phyloP scores from a whole-genome alignment of 2,113 vertebrate species.

The Microcebus griseorufus region DNA sequence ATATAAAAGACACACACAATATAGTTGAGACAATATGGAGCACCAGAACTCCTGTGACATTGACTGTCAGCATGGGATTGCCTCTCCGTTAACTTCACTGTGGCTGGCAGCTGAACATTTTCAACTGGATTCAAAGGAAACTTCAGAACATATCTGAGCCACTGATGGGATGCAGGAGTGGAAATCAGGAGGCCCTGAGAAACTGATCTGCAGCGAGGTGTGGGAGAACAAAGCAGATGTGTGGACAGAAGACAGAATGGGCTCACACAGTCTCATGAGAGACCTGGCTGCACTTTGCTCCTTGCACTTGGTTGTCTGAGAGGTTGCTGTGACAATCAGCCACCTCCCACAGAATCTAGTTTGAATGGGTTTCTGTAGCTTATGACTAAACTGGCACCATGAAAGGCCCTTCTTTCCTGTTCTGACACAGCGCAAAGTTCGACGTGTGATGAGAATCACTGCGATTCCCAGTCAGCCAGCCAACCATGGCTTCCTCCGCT shows the following conservation, averaged over 20 bases:
- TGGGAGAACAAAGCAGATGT: neutral
- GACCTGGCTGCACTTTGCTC: neutral
- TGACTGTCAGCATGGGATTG: neutral
- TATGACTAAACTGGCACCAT: neutral
- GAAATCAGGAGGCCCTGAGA: neutral
- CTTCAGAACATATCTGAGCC: neutral
- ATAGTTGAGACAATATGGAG: neutral
- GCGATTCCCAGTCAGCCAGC: neutral
- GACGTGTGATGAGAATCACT: neutral
- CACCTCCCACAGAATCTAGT: neutral
- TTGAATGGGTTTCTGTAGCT: neutral
- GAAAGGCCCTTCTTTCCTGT: neutral
- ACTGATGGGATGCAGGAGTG: neutral
- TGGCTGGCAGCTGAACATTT: neutral
- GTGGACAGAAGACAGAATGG: neutral
- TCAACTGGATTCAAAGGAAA: neutral
- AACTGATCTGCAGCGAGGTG: neutral
- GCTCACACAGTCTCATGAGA: neutral
- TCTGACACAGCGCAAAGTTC: neutral
- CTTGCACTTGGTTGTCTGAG: neutral
- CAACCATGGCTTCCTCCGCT: neutral
- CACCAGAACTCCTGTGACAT: neutral
- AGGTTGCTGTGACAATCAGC: neutral
- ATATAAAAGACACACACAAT: neutral
- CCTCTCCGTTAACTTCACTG: neutral